phyloP scores from a whole-genome alignment of 2,113 vertebrate species.

The Actinemys pallida region DNA sequence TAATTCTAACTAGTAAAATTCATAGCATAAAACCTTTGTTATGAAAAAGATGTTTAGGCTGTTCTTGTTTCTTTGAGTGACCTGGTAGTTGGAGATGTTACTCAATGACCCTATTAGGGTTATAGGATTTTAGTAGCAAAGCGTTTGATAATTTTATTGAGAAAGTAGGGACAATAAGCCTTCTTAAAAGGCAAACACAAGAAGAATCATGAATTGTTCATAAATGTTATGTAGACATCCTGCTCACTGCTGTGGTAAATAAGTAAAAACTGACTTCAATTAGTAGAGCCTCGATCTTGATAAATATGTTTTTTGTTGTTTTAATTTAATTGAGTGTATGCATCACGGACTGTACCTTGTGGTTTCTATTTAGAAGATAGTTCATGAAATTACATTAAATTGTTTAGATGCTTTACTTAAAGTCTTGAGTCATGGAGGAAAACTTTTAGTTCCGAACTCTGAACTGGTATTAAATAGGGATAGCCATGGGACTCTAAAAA shows the following conservation, averaged over 20 bases:
- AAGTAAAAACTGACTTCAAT: slow-evolving; percentile 9
- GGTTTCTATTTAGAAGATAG: background rate
- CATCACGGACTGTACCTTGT: background rate
- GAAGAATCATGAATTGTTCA: background rate
- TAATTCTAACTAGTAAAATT: background rate
- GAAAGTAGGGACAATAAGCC: slow-evolving; percentile 9
- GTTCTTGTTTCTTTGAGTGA: background rate
- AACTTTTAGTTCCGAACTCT: slow-evolving; percentile 3
- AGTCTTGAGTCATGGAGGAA: background rate
- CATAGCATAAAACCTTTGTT: background rate
- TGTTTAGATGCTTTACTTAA: background rate
- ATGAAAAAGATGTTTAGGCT: background rate
- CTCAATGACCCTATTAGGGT: background rate
- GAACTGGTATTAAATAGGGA: background rate
- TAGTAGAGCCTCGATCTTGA: background rate
- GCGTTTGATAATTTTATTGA: background rate
- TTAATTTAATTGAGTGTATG: background rate
- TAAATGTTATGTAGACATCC: background rate
- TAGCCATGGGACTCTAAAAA: background rate
- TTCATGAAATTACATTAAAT: background rate
- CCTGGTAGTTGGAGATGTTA: background rate
- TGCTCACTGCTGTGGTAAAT: background rate
- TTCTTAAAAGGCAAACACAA: background rate
- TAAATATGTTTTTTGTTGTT: background rate
- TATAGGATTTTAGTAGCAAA: background rate